Conservation (phyloP, 1,140 invertebrate genomes). For the Drosophila elegans region DNA sequence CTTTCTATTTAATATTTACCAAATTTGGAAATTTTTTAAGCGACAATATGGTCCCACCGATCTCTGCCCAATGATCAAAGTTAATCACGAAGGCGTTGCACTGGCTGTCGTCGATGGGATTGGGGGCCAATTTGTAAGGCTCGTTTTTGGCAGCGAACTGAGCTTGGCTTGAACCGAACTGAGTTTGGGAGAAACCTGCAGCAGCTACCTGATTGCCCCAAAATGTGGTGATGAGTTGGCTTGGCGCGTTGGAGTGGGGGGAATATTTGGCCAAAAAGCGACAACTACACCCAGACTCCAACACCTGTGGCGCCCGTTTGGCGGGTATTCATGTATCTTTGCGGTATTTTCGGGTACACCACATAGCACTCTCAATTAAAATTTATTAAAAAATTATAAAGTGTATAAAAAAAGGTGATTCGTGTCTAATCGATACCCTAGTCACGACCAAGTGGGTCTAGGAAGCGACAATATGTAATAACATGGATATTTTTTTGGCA, state of each 20-base stretch:
- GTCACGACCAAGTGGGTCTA: conserved; percentile 44
- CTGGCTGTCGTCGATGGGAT: conserved; percentile 42
- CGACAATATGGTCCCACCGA: neutral
- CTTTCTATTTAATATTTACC: too few species aligned
- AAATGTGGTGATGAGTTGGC: conserved; percentile 54
- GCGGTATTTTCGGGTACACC: conserved; percentile 19
- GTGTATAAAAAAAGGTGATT: conserved; percentile 7
- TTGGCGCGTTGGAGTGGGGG: conserved; percentile 4
- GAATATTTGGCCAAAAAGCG: conserved; percentile 4
- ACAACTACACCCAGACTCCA: conserved; percentile 11
- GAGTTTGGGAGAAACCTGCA: conserved; percentile 8
- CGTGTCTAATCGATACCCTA: conserved; percentile 35
- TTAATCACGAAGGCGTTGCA: conserved; percentile 46
- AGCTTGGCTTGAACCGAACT: conserved; percentile 4
- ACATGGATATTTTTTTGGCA: conserved; percentile 41
- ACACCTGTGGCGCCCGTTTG: conserved; percentile 67
- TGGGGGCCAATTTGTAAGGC: conserved; percentile 56
- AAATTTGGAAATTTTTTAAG: too few species aligned
- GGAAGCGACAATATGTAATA: conserved; percentile 58
- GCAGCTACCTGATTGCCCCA: conserved; percentile 35
- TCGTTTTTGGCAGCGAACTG: conserved; percentile 40
- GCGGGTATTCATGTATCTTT: conserved; percentile 47
- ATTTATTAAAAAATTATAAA: conserved; percentile 65
- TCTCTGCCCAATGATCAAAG: conserved; percentile 5
- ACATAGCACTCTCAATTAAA: conserved; percentile 66